Evolutionary conservation across 2,797 vertebrate genomes (phyloP).

Genomic region (Eulemur albifrons): DNA sequence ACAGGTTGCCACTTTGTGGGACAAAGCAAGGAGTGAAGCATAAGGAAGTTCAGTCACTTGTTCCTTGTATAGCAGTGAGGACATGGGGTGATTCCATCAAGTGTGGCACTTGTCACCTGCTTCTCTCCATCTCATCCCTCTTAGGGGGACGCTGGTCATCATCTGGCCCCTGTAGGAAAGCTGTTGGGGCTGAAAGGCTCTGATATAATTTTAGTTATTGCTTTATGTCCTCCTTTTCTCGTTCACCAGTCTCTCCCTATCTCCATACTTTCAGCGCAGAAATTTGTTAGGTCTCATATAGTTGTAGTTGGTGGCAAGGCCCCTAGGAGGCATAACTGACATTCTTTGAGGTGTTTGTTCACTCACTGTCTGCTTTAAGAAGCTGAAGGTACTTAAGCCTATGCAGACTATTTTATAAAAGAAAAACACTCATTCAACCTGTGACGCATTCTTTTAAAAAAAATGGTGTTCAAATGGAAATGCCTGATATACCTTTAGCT

Average conservation of each 20-base stretch:
- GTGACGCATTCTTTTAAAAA: background rate
- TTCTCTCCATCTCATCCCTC: background rate
- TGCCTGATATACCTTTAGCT: constrained; percentile 41
- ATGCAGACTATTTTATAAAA: constrained; percentile 24
- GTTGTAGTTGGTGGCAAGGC: background rate
- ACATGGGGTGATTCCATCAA: background rate
- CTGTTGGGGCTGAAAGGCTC: background rate
- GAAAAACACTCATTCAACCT: constrained; percentile 14
- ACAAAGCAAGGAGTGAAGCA: background rate
- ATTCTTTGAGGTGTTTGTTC: background rate
- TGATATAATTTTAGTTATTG: background rate
- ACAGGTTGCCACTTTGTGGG: background rate
- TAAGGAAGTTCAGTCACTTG: background rate
- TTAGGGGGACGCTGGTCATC: background rate
- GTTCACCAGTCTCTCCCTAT: background rate
- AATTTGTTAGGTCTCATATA: background rate
- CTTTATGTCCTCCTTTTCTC: background rate
- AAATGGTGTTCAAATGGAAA: constrained; percentile 64
- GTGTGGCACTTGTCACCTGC: background rate
- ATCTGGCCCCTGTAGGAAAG: background rate
- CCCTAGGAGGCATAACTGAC: background rate
- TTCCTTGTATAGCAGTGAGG: background rate
- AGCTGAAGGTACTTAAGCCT: background rate
- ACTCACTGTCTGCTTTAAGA: background rate
- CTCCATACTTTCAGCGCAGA: background rate